Conservation (phyloP, 2,113 vertebrate species). For the Protomyctophum bolini region DNA sequence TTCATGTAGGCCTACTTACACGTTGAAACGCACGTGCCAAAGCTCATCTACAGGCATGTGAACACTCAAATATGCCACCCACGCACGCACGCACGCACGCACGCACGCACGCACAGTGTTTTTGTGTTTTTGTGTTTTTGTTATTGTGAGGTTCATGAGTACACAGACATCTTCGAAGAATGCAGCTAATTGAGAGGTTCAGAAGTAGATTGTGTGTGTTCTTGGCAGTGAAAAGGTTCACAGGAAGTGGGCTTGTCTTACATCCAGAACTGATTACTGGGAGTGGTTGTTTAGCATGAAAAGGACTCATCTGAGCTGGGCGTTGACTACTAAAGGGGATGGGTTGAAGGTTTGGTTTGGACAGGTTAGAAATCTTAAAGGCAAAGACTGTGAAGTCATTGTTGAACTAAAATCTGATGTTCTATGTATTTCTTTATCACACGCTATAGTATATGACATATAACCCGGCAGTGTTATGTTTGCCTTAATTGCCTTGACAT, state of each 20-base stretch:
- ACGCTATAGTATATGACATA: neutral
- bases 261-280: constrained; percentile 31
- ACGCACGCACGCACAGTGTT: neutral
- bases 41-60: too few relatives aligned
- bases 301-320: constrained; percentile 33
- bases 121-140: too few relatives aligned
- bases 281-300: constrained; percentile 34
- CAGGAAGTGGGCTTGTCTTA: constrained; percentile 32
- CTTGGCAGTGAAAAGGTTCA: constrained; percentile 28
- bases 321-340: constrained; percentile 25
- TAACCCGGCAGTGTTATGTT: neutral
- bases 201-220: constrained; percentile 10
- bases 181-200: constrained; percentile 44
- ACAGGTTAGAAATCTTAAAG: constrained; percentile 6
- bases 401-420: too few relatives aligned
- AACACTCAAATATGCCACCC: neutral
- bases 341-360: constrained; percentile 7
- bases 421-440: neutral
- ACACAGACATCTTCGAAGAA: constrained; percentile 25
- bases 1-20: too few relatives aligned
- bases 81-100: neutral
- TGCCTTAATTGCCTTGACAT: neutral
- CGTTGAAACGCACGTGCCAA: too few relatives aligned
- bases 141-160: constrained; percentile 17
- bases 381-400: neutral